Evolutionary conservation across 2,113 vertebrate genomes (phyloP).

Genomic region (Tragulus kanchil): DNA sequence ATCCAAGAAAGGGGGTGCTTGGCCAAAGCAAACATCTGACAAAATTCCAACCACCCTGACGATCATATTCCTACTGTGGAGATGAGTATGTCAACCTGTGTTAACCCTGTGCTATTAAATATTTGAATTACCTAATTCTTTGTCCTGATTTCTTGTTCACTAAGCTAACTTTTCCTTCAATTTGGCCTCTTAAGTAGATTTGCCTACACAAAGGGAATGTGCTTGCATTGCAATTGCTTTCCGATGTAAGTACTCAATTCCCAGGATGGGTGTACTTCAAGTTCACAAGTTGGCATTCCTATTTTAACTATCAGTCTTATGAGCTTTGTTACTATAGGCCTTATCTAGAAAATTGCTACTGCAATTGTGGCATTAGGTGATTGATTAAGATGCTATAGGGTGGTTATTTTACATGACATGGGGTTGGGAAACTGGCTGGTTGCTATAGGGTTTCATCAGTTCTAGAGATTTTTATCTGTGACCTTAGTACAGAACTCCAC

Average conservation of each 20-base stretch:
- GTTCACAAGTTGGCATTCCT: not conserved
- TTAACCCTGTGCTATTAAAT: not conserved
- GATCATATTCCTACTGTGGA: not conserved
- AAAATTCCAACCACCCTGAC: not conserved
- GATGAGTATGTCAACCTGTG: not conserved
- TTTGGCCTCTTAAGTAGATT: not conserved
- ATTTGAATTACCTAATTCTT: not conserved
- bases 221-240: not conserved
- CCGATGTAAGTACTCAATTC: not conserved
- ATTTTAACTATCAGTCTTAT: not conserved
- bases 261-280: not conserved
- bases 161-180: not conserved
- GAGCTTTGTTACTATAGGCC: not conserved
- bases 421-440: no score
- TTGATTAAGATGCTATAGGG: no score
- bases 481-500: no score
- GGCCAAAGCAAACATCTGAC: not conserved
- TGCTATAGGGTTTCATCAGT: no score
- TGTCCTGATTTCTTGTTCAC: not conserved
- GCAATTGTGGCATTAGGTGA: no score
- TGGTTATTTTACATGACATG: no score
- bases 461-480: no score
- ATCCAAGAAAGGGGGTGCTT: not conserved
- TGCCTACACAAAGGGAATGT: not conserved
- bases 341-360: not conserved